Base-by-base conservation (phyloP, 2,888 invertebrate genomes). In the Brachyptera putata region DNA sequence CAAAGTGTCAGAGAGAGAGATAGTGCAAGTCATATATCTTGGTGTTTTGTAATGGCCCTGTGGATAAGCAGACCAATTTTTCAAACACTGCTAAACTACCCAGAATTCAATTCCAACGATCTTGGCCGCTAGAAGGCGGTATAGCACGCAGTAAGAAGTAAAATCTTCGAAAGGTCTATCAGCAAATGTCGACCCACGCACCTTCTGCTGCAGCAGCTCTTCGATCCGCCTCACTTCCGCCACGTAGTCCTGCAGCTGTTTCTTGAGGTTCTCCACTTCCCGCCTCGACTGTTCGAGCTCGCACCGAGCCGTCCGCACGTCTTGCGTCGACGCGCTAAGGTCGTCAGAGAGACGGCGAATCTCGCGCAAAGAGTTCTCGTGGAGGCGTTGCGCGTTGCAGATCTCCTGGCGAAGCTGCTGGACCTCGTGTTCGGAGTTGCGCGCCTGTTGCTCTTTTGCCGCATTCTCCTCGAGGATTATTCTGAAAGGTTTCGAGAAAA, bases 221-320 rank as follows among this genome's bases (percentile, higher is more conserved):
- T 91, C 90, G 63, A 87, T 86, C 67, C 87, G 79, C 69, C 87
- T 84, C 14, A 91, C 85, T 78, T 91, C 89, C 67, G 84, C 83
- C 3, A 91, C 89, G 75, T 91, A 91, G 69, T 89, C 87, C 69
- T 89, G 89, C 62, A 91, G 74, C 70, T 91, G 89, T 63, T 83
- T 80, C 71, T 87, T 89, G 64, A 91, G 75, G 67, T 85, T 82
- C 59, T 84, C 85, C 21, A 88, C 85, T 76, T 91, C 88, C 69
- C 83, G 80, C 66, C 81, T 81, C 16, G 85, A 82, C 59, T 83
- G 81, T 57, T 86, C 86, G 66, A 88, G 77, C 71, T 88, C 87
- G 66, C 81, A 83, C 66, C 83, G 84, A 14, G 83, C 77, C 24
- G 81, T 75, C 67, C 83, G 80, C 59, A 83, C 75, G 70, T 84